These are phyloP conservation scores for Anolis sagrei DNA, from an alignment of 2,113 vertebrate genomes.

Conservation along the genomic window DNA sequence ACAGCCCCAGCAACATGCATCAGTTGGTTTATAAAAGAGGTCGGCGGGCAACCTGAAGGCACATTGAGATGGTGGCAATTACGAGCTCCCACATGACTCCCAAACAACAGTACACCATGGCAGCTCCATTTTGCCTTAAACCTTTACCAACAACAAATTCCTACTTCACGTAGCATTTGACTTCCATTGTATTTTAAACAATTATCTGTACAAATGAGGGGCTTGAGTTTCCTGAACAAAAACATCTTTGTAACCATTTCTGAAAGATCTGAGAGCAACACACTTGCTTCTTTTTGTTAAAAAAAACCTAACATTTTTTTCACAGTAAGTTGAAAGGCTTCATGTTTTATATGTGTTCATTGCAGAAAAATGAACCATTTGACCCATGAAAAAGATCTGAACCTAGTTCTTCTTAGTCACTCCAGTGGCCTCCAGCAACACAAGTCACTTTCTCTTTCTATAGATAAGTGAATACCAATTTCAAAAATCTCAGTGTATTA, in stretches of 20 bases:
- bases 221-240: neutral
- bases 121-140: neutral
- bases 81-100: fast-evolving
- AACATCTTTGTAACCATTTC: neutral
- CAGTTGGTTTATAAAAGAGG: neutral
- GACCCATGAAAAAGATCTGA: neutral
- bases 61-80: neutral
- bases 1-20: constrained; percentile 39
- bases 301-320: neutral
- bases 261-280: neutral
- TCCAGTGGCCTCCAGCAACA: neutral
- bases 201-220: neutral
- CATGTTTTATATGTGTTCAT: neutral
- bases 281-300: neutral
- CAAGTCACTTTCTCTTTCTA: neutral
- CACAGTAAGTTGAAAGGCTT: neutral
- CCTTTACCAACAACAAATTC: neutral
- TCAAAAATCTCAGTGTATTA: neutral
- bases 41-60: neutral
- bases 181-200: neutral
- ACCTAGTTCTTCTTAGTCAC: too few relatives aligned
- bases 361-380: neutral
- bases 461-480: neutral
- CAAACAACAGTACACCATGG: neutral
- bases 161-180: neutral